Evolutionary conservation across 2,888 invertebrate species (phyloP), one percentile per base, ranked within the genome.

Genomic region (Thalpophila matura): DNA sequence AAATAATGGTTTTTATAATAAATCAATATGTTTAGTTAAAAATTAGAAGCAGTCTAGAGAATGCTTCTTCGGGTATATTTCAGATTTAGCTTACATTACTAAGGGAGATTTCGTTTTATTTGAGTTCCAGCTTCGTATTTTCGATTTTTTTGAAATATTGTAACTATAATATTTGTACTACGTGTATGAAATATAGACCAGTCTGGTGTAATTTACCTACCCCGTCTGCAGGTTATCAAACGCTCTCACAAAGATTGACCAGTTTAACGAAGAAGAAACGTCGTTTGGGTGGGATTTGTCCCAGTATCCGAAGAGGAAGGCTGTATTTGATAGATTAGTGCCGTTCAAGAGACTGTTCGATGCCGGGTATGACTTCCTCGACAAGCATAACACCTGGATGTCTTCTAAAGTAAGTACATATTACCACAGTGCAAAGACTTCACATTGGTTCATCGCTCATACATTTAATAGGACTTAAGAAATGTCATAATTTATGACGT

Each of bases 331-430:
- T 80, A 97, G 96, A 85, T 92, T 99, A 38, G 96, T 96, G 24
- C 99, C 99, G 0, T 99, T 96, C 86, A 98, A 98, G 87, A 97
- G 97, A 83, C 95, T 99, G 0, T 99, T 98, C 86, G 99, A 99
- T 85, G 97, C 97, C n/a, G 97, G 98, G 0, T 97, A 96, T 63
- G 98, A 98, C 54, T 99, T 98, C 87, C 93, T 98, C 69, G 96
- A 96, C 45, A 99, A 98, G 87, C 95, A 97, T 87, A 96, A 97
- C 75, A 94, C 95, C 3, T 99, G 99, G 99, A 97, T 99, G 96
- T 96, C 96, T 66, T 96, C 96, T 0, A 95, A 92, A 92, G 95
- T 93, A 75, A 64, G 65, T 50, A 38, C 26, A 9, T 18, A n/a
- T n/a, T n/a, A n/a, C n/a, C n/a, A n/a, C n/a, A n/a, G n/a, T n/a